These are phyloP conservation scores for Galeopterus variegatus DNA, from an alignment of 2,113 vertebrate species.

Conservation along the genomic window DNA sequence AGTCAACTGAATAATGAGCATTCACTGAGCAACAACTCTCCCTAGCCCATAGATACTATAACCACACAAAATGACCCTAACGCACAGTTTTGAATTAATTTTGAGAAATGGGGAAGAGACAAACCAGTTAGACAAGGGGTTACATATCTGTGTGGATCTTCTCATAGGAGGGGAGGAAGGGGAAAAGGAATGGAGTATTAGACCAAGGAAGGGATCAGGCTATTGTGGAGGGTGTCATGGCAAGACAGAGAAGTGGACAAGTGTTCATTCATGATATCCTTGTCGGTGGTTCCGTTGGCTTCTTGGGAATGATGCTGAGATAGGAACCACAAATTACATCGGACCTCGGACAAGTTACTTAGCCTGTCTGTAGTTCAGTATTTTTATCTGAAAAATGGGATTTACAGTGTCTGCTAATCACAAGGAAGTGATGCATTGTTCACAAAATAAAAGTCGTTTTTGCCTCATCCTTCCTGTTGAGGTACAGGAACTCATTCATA, in stretches of 20 bases:
- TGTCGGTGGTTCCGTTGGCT: neutral
- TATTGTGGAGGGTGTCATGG: neutral
- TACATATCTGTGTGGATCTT: neutral
- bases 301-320: neutral
- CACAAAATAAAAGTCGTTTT: neutral
- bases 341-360: neutral
- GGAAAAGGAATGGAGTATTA: neutral
- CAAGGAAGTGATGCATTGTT: neutral
- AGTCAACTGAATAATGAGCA: neutral
- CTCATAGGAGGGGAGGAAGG: neutral
- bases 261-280: neutral
- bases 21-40: constrained; percentile 8
- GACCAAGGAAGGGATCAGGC: neutral
- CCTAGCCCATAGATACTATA: neutral
- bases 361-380: neutral
- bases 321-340: neutral
- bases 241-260: neutral
- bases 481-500: neutral
- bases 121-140: neutral
- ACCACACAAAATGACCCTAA: neutral
- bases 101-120: neutral
- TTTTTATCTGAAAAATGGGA: constrained; percentile 9
- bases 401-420: neutral
- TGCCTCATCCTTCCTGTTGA: neutral
- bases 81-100: neutral